Base-by-base conservation (phyloP, 2,797 vertebrate species). In the Alauda arvensis region DNA sequence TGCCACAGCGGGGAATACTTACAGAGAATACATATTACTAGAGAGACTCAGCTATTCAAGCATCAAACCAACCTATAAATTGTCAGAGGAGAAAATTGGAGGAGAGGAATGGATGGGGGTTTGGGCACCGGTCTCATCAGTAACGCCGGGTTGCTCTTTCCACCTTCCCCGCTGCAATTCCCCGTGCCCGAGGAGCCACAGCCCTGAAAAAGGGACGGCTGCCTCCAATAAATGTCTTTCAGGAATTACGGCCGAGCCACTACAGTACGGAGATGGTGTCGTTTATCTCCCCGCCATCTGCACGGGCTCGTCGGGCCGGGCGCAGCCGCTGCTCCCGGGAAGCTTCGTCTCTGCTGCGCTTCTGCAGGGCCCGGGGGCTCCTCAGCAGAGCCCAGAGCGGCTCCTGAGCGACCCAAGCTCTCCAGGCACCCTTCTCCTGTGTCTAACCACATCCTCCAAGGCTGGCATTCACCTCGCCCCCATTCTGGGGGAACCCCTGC, bases 1-100 rank as follows among this genome's bases (percentile, higher is more conserved):
- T 69, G 93, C 96, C 97, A 94, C 97, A 97, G 96, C 94, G 57
- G 97, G 97, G 95, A 96, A 96, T 92, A 94, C 95, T 97, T 96
- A 95, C 92, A 42, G 93, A 94, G 96, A 96, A 97, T 95, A 96
- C 96, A 92, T 95, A 96, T 96, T 91, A 95, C 97, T 83, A 28
- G 89, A 94, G 95, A 97, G 92, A 94, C 87, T 92, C 89, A 83
- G 95, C 97, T 95, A 95, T 93, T 94, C 95, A 91, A 87, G 95
- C 96, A 91, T 96, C 96, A 96, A 91, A 95, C 95, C 83, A 92
- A 95, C 95, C 96, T 89, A 95, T 96, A 97, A 96, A 96, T 96
- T 95, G 96, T 96, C 95, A 94, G 95, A 92, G 93, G 95, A 90
- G 77, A 94, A 95, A 93, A 95, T 45, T 93, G 95, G 93, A 93